phyloP scores from a whole-genome alignment of 2,888 invertebrate genomes.

The Drosophila buzzatii region DNA sequence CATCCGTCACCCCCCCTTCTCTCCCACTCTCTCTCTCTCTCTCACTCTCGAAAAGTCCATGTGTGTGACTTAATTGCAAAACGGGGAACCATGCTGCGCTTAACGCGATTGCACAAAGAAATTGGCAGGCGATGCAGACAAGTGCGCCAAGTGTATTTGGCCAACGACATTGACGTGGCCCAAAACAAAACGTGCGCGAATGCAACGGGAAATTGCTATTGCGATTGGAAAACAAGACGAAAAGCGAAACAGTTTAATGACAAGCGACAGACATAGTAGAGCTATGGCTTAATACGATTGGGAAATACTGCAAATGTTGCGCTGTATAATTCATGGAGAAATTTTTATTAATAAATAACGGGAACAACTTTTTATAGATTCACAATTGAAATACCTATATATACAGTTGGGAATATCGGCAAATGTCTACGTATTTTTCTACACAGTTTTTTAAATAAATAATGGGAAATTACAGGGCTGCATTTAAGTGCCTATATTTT shows the following conservation, averaged over 20 bases:
- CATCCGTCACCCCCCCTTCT: neutral
- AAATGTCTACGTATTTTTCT: neutral
- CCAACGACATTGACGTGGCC: conserved; percentile 55
- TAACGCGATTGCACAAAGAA: conserved; percentile 71
- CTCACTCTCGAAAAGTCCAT: neutral
- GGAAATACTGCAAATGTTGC: conserved; percentile 10
- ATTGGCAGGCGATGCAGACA: conserved; percentile 57
- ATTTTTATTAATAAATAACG: conserved; percentile 4
- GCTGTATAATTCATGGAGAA: neutral
- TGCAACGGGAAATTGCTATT: conserved; percentile 46
- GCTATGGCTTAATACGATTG: conserved; percentile 23
- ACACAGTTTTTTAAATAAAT: neutral
- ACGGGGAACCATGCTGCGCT: conserved; percentile 38
- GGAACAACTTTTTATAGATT: neutral
- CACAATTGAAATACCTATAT: neutral
- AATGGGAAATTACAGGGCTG: neutral
- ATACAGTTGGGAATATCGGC: neutral
- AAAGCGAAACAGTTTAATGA: conserved; percentile 13
- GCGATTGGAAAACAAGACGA: conserved; percentile 5
- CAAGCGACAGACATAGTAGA: neutral
- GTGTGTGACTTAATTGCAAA: conserved; percentile 49
- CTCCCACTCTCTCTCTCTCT: too few species aligned
- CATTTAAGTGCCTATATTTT: too few species aligned
- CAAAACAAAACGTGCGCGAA: conserved; percentile 58
- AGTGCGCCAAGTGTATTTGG: conserved; percentile 57